Evolutionary conservation across 2,113 vertebrate genomes (phyloP).

Genomic region (Leptosomus discolor): DNA sequence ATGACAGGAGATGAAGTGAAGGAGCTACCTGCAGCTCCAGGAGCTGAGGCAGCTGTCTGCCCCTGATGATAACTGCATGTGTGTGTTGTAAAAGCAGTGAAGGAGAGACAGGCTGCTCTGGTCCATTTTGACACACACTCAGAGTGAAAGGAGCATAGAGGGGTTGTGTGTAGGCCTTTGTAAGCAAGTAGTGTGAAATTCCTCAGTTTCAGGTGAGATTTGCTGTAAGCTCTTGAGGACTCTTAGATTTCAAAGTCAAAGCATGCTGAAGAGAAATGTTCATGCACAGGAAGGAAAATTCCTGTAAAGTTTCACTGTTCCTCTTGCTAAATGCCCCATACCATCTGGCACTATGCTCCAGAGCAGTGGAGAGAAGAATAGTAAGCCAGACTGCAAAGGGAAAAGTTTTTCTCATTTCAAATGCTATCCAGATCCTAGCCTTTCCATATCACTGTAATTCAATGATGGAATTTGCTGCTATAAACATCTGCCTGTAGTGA

Average conservation of each 20-base stretch:
- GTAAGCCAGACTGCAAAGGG: not conserved
- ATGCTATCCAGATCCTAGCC: not conserved
- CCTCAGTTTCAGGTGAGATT: constrained; percentile 34
- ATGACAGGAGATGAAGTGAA: not conserved
- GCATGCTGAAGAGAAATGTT: not conserved
- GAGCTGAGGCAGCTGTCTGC: not conserved
- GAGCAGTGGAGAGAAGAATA: not conserved
- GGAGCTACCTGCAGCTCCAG: not conserved
- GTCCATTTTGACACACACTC: not conserved
- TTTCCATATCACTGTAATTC: not conserved
- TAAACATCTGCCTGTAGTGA: not conserved
- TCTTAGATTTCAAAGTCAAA: constrained; percentile 27
- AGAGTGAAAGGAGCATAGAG: not conserved
- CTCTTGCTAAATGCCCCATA: not conserved
- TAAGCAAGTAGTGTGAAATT: constrained; percentile 23
- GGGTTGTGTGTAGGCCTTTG: not conserved
- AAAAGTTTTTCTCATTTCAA: not conserved
- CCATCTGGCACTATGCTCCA: not conserved
- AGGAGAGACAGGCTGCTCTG: not conserved
- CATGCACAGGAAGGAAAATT: not conserved
- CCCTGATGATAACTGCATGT: not conserved
- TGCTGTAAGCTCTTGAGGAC: not conserved
- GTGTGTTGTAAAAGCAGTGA: not conserved
- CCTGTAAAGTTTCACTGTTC: constrained; percentile 3
- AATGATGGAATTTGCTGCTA: not conserved